Evolutionary conservation across 2,797 vertebrate genomes (phyloP), one percentile per base, ranked within the genome.

Genomic region (Sebastes minor): DNA sequence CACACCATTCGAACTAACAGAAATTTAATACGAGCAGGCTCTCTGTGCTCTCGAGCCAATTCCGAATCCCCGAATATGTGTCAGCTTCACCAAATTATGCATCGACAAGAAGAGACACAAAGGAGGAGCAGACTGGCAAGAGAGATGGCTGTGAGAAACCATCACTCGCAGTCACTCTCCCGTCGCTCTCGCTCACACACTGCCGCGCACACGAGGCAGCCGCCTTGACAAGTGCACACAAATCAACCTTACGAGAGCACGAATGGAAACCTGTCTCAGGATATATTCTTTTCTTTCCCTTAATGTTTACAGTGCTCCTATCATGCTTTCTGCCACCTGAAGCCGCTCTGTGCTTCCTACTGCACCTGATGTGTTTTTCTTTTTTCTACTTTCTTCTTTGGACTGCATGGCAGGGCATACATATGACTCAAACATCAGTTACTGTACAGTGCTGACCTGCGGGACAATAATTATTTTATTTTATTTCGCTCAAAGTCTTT

Each of bases 41-140:
- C 72, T 42, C 66, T 61, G 28, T 55, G 69, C 81, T 85, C 73
- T 85, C 42, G 22, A 83, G 81, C 81, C 87, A 86, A 81, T 80
- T 88, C 76, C 59, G 23, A 81, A 79, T 82, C 81, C 80, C 84
- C 2, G 78, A 89, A 89, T 88, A 78, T 85, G 89, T 88, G 91
- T 90, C 91, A 85, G 82, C 76, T 82, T 80, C 79, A 84, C 71
- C 89, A 72, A 88, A 86, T 81, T 84, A 89, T 77, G 80, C 84
- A 83, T 82, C 81, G 80, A 87, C 81, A 85, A 83, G 82, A 86
- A 73, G 82, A 86, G 86, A 82, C 82, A 83, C 81, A 89, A 86
- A 90, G 82, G 88, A 86, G 88, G 82, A 86, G 80, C 71, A 68
- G 81, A 76, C 79, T 77, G 83, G 85, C 22, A 49, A 60, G 69